Conservation (phyloP, 2,888 invertebrate species). For the Metalampra italica region DNA sequence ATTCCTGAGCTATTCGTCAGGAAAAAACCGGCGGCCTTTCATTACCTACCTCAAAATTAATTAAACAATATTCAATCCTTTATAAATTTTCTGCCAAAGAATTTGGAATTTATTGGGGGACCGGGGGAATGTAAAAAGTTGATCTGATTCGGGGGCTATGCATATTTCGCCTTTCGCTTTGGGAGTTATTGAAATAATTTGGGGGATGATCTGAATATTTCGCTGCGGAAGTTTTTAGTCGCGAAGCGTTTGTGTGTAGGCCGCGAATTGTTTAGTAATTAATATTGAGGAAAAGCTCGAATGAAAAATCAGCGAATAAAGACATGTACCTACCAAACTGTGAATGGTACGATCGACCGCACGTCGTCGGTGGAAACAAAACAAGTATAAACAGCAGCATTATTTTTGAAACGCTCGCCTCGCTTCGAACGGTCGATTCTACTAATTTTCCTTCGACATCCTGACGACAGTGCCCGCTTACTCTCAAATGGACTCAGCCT, state of each 20-base stretch:
- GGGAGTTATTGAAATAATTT: slow-evolving; percentile 32
- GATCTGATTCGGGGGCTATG: slow-evolving; percentile 17
- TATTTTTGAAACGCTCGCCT: no score
- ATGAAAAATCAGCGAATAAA: no score
- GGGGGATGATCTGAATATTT: slow-evolving; percentile 19
- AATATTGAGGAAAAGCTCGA: neutral
- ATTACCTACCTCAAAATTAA: slow-evolving; percentile 25
- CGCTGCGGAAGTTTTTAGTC: slow-evolving; percentile 11
- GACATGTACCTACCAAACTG: no score
- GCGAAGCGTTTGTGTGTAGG: slow-evolving; percentile 10
- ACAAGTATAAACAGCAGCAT: no score
- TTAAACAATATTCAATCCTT: slow-evolving; percentile 38
- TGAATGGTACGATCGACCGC: no score
- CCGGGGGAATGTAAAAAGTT: slow-evolving; percentile 33
- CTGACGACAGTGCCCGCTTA: no score
- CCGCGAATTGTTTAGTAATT: slow-evolving; percentile 14
- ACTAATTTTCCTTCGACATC: no score
- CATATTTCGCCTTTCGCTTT: slow-evolving; percentile 20
- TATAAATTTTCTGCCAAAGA: slow-evolving; percentile 26
- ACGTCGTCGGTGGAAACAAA: no score
- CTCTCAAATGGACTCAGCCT: no score
- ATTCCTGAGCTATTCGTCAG: neutral
- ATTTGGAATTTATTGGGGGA: slow-evolving; percentile 34
- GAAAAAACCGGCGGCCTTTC: neutral
- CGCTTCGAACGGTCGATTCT: no score